Evolutionary conservation across 2,797 vertebrate genomes (phyloP).

Genomic region (Scarus forsteni): DNA sequence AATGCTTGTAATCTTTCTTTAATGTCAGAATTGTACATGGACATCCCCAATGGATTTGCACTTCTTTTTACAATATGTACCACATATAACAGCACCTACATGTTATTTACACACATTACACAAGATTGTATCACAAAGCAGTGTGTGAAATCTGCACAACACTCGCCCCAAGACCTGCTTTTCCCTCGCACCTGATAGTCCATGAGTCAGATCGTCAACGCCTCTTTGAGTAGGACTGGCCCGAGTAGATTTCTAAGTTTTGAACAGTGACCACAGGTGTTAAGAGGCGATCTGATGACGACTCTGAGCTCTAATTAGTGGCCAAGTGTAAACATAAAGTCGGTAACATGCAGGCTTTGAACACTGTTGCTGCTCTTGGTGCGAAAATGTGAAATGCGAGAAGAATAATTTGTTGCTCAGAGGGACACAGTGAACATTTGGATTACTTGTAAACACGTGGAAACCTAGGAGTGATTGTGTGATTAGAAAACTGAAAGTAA

Average conservation of each 20-base stretch:
- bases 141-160: conserved; percentile 79
- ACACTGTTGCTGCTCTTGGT: conserved; percentile 34
- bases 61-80: conserved; percentile 88
- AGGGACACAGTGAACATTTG: conserved; percentile 24
- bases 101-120: conserved; percentile 88
- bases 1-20: conserved; percentile 78
- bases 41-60: conserved; percentile 80
- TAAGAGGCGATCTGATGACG: conserved; percentile 22
- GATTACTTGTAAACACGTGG: conserved; percentile 45
- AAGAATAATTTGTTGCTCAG: conserved; percentile 9
- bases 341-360: conserved; percentile 35
- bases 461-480: conserved; percentile 7
- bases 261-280: conserved; percentile 52
- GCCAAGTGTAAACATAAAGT: conserved; percentile 56
- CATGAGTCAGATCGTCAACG: conserved; percentile 32
- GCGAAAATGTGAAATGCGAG: conserved; percentile 14
- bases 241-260: conserved; percentile 22
- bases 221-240: too few relatives aligned
- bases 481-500: conserved; percentile 24
- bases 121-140: conserved; percentile 88
- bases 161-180: conserved; percentile 35
- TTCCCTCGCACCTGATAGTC: conserved; percentile 33
- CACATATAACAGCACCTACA: conserved; percentile 88
- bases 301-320: conserved; percentile 20
- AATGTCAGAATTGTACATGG: conserved; percentile 87